A percentile compares a stretch with the other conserved stretches of the same genome.
Evolutionary conservation across 1,140 invertebrate genomes (phyloP).

Genomic region (Zaprionus camerounensis): DNA sequence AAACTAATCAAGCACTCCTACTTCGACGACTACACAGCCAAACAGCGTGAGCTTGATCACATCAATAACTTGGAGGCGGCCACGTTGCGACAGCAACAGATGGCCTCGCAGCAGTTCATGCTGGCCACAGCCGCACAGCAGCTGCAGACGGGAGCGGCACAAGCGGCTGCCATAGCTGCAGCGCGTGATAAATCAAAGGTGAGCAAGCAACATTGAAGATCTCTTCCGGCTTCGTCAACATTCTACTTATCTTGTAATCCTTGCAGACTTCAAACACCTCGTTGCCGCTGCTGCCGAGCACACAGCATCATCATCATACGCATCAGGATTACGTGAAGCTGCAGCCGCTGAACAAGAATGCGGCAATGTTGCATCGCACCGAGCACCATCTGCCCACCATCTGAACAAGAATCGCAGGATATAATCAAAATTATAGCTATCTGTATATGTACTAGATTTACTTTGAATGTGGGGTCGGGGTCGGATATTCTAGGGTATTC

Average conservation of each 20-base stretch:
- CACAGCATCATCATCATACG: conserved; percentile 75
- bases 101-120: conserved; percentile 75
- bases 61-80: conserved; percentile 73
- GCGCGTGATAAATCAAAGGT: conserved; percentile 83
- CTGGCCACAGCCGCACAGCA: conserved; percentile 70
- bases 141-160: conserved; percentile 68
- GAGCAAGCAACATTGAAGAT: background rate
- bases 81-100: conserved; percentile 70
- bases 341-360: conserved; percentile 80
- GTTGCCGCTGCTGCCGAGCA: conserved; percentile 78
- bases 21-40: conserved; percentile 83
- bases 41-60: conserved; percentile 77
- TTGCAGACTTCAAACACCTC: conserved; percentile 83
- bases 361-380: conserved; percentile 72
- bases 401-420: conserved; percentile 32
- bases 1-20: conserved; percentile 93
- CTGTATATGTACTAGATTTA: conserved; percentile 5
- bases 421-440: background rate
- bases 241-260: background rate
- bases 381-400: conserved; percentile 83
- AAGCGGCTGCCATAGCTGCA: conserved; percentile 68
- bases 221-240: background rate
- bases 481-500: conserved; percentile 20
- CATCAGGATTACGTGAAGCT: conserved; percentile 78
- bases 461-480: conserved; percentile 10